Percentiles rank a stretch among this genome's conserved stretches.
Conservation (phyloP, 2,797 vertebrate genomes). For the Anguilla pacifica region DNA sequence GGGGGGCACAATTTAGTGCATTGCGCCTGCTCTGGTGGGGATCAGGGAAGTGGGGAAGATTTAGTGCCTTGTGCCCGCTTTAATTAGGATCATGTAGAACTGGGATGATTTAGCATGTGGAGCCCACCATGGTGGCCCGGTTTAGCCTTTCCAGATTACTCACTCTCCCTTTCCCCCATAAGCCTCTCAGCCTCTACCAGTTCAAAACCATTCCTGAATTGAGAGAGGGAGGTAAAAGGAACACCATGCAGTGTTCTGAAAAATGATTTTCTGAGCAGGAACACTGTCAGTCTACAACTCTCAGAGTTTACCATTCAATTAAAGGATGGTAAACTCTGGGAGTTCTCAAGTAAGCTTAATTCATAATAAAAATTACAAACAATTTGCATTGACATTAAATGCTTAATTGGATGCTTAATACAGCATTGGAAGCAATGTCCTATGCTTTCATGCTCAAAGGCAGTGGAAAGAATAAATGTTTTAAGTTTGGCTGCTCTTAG, state of each 20-base stretch:
- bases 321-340: too few relatives aligned
- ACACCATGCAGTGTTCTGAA: not conserved
- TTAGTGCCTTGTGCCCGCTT: not conserved
- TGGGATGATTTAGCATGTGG: not conserved
- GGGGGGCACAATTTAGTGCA: not conserved
- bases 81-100: not conserved
- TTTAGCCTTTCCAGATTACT: not conserved
- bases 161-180: not conserved
- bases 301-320: too few relatives aligned
- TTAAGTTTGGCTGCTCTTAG: too few relatives aligned
- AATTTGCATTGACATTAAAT: too few relatives aligned
- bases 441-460: too few relatives aligned
- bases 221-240: not conserved
- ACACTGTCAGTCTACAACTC: not conserved
- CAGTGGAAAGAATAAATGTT: too few relatives aligned
- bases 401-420: too few relatives aligned
- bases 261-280: not conserved
- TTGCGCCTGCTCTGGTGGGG: not conserved
- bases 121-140: not conserved
- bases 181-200: not conserved
- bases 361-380: not conserved
- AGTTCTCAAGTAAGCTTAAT: not conserved
- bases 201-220: not conserved
- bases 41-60: slow-evolving; percentile 5
- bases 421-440: too few relatives aligned